phyloP scores from a whole-genome alignment of 2,797 vertebrate species.

The Pitangus sulphuratus region DNA sequence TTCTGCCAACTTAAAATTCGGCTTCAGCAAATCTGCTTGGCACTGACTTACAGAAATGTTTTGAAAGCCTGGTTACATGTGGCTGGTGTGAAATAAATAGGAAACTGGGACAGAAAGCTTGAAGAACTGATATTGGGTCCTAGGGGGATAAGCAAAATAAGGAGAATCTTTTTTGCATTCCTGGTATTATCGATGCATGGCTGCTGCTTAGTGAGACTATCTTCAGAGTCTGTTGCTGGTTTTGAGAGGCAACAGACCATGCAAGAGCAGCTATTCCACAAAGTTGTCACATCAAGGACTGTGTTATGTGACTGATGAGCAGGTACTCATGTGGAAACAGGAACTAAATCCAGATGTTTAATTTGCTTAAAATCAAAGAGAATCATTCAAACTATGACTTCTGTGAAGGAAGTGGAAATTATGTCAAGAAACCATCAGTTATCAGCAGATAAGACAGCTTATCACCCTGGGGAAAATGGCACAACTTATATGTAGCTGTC shows the following conservation, averaged over 20 bases:
- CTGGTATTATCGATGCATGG: not conserved
- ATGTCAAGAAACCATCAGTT: not conserved
- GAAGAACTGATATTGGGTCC: not conserved
- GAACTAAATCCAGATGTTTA: not conserved
- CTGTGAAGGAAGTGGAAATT: not conserved
- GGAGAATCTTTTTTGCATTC: not conserved
- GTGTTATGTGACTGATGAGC: not conserved
- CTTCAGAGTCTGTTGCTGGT: not conserved
- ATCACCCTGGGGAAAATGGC: fast-evolving
- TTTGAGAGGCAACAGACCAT: not conserved
- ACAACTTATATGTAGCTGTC: not conserved
- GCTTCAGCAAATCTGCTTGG: not conserved
- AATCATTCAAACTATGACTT: not conserved
- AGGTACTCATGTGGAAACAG: not conserved
- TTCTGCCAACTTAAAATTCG: not conserved
- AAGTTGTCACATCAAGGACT: not conserved
- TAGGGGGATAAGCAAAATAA: not conserved
- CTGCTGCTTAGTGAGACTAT: not conserved
- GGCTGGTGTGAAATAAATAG: not conserved
- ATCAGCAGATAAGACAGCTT: not conserved
- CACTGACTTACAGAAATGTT: not conserved
- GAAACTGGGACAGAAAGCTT: not conserved
- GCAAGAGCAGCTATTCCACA: not conserved
- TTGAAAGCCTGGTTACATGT: not conserved
- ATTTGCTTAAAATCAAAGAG: not conserved